Base-by-base conservation (phyloP, 1,140 invertebrate genomes). In the Cyphomyrmex costatus region DNA sequence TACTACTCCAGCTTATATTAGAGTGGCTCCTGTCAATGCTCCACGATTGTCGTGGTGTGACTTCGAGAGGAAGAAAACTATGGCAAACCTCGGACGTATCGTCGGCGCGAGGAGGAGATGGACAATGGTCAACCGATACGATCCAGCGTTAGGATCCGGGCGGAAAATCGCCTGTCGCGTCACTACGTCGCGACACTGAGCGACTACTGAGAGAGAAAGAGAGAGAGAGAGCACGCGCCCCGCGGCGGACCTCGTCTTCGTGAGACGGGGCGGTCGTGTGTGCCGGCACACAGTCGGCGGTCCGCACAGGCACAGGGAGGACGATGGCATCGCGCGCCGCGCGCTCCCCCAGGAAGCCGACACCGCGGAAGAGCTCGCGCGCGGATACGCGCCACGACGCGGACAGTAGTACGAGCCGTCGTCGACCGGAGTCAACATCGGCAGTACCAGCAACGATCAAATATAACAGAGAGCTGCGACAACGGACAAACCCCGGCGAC, bases 121-220 rank as follows among this genome's bases (percentile, higher is more conserved):
- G 51, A 30, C 42, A 60, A 24, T 30, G n/a, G 10, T 74, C 56
- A 16, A 70, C 36, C 12, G 87, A 46, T 46, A 68, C 3, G 53
- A 53, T 33, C 33, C 30, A 36, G 12, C 63, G 30, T 42, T 79
- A 79, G 46, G 14, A 82, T 46, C 60, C 51, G 33, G 24, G 30
- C 6, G 16, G 65, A 3, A 71, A 58, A 12, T 82, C 42, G 42
- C 78, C 24, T 46, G 77, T 86, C 51, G 79, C 71, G 60, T 68
- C 42, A 60, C 24, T 70, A 51, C 87, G 78, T 89, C 87, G 86
- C 71, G 71, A 36, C 78, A 77, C 27, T 63, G 84, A 89, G 76
- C 24, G 24, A 82, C 79, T 60, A 73, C 79, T 82, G 66, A 82
- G n/a, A n/a, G n/a, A n/a, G n/a, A n/a, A n/a, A n/a, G n/a, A n/a